Percentiles rank a stretch among this genome's conserved stretches.
These are phyloP conservation scores for Cochlearius cochlearius DNA, from an alignment of 2,113 vertebrate genomes.

Conservation along the genomic window DNA sequence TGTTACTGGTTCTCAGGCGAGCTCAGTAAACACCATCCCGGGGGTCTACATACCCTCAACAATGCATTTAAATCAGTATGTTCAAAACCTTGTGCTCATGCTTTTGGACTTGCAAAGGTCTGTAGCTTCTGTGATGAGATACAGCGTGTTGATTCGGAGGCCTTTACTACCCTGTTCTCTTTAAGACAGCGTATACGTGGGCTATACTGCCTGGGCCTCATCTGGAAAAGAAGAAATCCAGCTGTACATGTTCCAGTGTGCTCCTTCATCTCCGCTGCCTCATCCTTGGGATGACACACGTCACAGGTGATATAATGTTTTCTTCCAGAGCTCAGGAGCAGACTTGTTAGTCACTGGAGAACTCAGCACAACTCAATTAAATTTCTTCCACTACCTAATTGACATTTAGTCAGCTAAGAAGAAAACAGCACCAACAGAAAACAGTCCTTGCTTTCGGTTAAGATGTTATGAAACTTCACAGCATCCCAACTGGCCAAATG, in stretches of 20 bases:
- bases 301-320: slow-evolving; percentile 34
- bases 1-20: fast-evolving
- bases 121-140: not conserved
- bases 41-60: not conserved
- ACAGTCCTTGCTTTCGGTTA: slow-evolving; percentile 20
- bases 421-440: slow-evolving; percentile 18
- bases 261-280: not conserved
- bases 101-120: not conserved
- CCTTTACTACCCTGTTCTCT: not conserved
- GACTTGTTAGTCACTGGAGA: slow-evolving; percentile 40
- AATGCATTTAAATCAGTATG: not conserved
- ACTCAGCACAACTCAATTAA: slow-evolving; percentile 59
- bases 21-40: not conserved
- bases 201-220: not conserved
- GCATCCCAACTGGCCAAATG: slow-evolving; percentile 15
- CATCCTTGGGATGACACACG: not conserved
- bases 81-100: not conserved
- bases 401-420: slow-evolving; percentile 44
- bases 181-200: not conserved
- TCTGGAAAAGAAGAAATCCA: not conserved
- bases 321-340: slow-evolving; percentile 30
- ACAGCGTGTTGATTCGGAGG: not conserved
- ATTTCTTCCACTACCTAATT: slow-evolving; percentile 56
- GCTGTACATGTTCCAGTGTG: not conserved
- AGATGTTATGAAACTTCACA: slow-evolving; percentile 18